A percentile compares a stretch with the other conserved stretches of the same genome.
Conservation (phyloP, 2,113 vertebrate genomes). For the Otis tarda region DNA sequence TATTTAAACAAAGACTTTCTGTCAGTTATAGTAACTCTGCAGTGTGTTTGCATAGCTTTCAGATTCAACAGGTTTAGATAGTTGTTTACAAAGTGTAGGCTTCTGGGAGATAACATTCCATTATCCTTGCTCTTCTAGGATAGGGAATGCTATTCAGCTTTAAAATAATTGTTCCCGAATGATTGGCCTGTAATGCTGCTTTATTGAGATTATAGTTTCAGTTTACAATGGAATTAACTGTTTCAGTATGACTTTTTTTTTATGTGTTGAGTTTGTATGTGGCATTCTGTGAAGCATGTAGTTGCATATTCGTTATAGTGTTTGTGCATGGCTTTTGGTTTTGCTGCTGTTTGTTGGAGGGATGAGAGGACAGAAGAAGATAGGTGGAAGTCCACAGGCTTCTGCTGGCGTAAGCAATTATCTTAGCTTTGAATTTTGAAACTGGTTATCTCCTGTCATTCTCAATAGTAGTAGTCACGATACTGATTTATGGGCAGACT, state of each 20-base stretch:
- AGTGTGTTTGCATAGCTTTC: conserved; percentile 59
- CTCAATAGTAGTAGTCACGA: background rate
- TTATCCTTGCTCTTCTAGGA: conserved; percentile 26
- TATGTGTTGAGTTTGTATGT: background rate
- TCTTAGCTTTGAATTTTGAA: background rate
- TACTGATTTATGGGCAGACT: background rate
- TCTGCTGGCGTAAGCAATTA: background rate
- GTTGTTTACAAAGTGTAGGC: conserved; percentile 48
- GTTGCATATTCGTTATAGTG: background rate
- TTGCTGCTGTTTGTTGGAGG: background rate
- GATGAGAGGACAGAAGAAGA: background rate
- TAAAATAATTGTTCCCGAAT: conserved; percentile 47
- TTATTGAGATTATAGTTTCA: conserved; percentile 31
- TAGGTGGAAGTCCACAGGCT: background rate
- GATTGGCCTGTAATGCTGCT: conserved; percentile 18
- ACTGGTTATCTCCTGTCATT: background rate
- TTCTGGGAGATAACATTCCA: conserved; percentile 42
- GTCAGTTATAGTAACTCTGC: conserved; percentile 38
- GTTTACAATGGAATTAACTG: conserved; percentile 37
- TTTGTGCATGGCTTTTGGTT: background rate
- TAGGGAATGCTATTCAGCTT: background rate
- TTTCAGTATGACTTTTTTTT: background rate
- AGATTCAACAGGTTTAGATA: conserved; percentile 38
- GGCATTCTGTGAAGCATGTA: background rate
- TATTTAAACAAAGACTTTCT: conserved; percentile 67